A percentile compares a stretch with the other conserved stretches of the same genome.
These are phyloP conservation scores for Patagioenas fasciata DNA, from an alignment of 2,113 vertebrate species.

Conservation along the genomic window DNA sequence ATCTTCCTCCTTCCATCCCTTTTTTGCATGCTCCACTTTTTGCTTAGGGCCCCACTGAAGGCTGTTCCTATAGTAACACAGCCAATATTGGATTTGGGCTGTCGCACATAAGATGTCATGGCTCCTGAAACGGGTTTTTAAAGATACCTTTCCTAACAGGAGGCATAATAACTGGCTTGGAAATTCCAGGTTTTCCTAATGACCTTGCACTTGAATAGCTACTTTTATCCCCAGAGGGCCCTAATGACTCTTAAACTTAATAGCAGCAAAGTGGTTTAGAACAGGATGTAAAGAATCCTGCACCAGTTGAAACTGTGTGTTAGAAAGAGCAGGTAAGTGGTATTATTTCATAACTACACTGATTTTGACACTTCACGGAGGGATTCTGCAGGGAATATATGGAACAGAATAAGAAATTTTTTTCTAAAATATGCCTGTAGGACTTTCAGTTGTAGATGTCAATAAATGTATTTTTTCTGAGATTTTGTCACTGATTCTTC, in stretches of 20 bases:
- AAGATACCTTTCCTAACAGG: background rate
- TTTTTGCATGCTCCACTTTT: background rate
- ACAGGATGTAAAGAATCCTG: slow-evolving; percentile 5
- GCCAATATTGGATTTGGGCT: background rate
- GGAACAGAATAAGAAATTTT: background rate
- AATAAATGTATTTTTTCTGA: background rate
- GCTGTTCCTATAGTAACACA: background rate
- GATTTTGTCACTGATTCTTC: background rate
- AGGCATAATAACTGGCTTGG: background rate
- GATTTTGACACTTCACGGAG: background rate
- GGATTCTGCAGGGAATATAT: background rate
- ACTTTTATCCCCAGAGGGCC: background rate
- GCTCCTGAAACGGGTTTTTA: background rate
- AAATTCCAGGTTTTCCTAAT: background rate
- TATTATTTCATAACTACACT: background rate
- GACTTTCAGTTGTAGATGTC: background rate
- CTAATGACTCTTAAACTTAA: slow-evolving; percentile 16
- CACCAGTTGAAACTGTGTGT: background rate
- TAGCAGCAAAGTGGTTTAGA: background rate
- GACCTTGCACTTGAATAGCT: slow-evolving; percentile 12
- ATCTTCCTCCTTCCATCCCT: background rate
- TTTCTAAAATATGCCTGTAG: background rate
- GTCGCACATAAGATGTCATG: background rate
- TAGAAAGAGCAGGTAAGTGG: background rate
- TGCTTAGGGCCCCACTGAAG: background rate